Evolutionary conservation across 2,797 vertebrate species (phyloP).

Genomic region (Propithecus perrieri): DNA sequence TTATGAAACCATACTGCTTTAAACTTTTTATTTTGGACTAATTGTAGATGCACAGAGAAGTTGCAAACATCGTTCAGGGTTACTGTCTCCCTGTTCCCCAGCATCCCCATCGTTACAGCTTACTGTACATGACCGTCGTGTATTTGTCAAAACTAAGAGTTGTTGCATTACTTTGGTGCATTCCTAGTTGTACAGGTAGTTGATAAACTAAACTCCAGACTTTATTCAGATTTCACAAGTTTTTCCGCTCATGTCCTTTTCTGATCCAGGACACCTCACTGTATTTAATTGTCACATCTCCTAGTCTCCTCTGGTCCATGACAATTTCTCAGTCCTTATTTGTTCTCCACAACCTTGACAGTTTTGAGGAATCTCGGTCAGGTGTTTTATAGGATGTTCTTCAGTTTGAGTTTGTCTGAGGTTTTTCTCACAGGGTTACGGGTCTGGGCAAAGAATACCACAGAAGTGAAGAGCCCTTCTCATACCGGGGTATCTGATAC

Average conservation of each 20-base stretch:
- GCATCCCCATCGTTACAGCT: not conserved
- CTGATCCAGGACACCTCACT: not conserved
- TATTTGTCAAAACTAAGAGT: not conserved
- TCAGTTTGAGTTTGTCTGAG: not conserved
- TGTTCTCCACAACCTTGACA: not conserved
- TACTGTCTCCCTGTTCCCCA: not conserved
- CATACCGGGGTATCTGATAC: accelerated
- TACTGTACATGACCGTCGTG: accelerated
- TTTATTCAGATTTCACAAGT: not conserved
- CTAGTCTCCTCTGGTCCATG: not conserved
- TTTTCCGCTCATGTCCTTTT: not conserved
- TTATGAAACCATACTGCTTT: not conserved
- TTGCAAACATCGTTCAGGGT: not conserved
- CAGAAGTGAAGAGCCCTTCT: not conserved
- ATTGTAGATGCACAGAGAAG: not conserved
- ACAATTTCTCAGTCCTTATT: not conserved
- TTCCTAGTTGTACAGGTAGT: not conserved
- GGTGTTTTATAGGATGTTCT: not conserved
- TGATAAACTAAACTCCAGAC: not conserved
- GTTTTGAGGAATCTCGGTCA: not conserved
- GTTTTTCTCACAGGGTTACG: not conserved
- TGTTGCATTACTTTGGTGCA: not conserved
- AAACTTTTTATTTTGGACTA: not conserved
- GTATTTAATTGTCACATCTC: too few species aligned
- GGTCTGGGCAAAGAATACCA: not conserved